A percentile compares a stretch with the other conserved stretches of the same genome.
These are phyloP conservation scores for Tipula confusa DNA, from an alignment of 2,888 invertebrate species.

Conservation along the genomic window DNA sequence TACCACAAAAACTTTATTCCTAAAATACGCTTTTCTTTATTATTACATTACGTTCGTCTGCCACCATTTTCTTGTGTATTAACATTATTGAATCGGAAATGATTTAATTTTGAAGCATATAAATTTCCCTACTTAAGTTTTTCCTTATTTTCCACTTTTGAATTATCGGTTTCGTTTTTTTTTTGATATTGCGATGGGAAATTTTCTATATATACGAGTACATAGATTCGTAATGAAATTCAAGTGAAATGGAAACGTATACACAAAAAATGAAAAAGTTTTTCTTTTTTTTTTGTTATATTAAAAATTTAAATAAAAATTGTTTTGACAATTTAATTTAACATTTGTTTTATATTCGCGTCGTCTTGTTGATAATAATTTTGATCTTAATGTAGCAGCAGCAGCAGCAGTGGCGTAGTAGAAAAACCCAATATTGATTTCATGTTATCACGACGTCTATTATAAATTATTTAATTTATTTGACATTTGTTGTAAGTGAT, in stretches of 20 bases:
- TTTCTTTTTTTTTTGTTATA: neutral
- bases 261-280: neutral
- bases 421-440: neutral
- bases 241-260: slow-evolving; percentile 25
- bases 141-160: neutral
- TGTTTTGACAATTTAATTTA: slow-evolving; percentile 12
- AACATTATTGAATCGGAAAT: slow-evolving; percentile 12
- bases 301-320: slow-evolving; percentile 25
- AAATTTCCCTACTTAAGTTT: neutral
- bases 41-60: neutral
- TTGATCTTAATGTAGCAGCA: neutral
- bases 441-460: neutral
- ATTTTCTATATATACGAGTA: no score
- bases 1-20: neutral
- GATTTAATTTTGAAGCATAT: neutral
- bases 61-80: slow-evolving; percentile 3
- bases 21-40: neutral
- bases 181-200: neutral
- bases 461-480: neutral
- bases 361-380: neutral
- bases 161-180: neutral
- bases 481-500: neutral
- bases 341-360: neutral
- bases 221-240: neutral
- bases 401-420: no score